These are phyloP conservation scores for Selene dorsalis DNA, from an alignment of 2,797 vertebrate genomes.

Conservation along the genomic window DNA sequence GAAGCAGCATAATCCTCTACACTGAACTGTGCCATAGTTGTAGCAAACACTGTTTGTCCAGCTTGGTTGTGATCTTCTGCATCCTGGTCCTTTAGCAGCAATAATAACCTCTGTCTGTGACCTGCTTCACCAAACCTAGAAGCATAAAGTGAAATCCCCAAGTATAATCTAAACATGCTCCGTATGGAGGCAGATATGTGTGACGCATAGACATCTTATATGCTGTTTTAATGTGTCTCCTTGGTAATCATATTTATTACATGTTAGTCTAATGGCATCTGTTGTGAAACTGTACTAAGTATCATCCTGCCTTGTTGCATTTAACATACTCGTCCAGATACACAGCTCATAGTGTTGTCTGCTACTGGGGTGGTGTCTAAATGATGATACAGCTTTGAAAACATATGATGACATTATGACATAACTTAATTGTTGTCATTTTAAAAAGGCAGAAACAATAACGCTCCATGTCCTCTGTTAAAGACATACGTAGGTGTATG, in stretches of 20 bases:
- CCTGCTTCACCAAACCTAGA: constrained; percentile 1
- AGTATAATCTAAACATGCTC: constrained; percentile 17
- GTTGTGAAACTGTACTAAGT: not conserved
- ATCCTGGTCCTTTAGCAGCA: constrained; percentile 40
- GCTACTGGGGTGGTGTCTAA: not conserved
- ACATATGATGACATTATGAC: not conserved
- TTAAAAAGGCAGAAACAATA: not conserved
- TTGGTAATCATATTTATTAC: constrained; percentile 20
- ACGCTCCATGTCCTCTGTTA: not conserved
- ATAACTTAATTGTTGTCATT: not conserved
- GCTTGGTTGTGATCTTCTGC: constrained; percentile 18
- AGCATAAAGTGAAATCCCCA: constrained; percentile 27
- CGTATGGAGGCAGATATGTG: not conserved
- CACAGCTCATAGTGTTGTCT: not conserved
- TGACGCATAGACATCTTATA: not conserved
- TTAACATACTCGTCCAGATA: constrained; percentile 6
- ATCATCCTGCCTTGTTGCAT: not conserved
- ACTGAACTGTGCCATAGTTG: constrained; percentile 42
- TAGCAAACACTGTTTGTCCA: constrained; percentile 41
- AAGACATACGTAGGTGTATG: not conserved
- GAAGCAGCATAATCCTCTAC: not conserved
- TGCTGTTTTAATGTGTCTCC: constrained; percentile 27
- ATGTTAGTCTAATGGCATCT: constrained; percentile 14
- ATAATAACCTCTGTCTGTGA: constrained; percentile 44
- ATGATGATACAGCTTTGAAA: not conserved